Evolutionary conservation across 1,140 invertebrate species (phyloP), one percentile per base, ranked within the genome.

Genomic region (Lepeophtheirus salmonis): DNA sequence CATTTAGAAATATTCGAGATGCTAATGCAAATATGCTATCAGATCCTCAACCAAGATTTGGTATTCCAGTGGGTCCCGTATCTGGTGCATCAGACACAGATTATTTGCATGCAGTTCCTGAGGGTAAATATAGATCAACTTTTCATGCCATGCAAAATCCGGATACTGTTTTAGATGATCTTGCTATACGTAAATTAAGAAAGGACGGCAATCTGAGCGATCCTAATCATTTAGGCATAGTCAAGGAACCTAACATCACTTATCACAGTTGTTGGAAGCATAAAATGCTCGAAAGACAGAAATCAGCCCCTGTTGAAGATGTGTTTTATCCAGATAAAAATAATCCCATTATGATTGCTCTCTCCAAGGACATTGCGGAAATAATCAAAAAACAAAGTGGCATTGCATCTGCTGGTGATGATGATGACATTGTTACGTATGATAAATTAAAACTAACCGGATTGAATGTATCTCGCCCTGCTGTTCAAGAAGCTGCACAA

Each of bases 1-100:
- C 83, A 2, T 88, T 82, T 68, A 75, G 86, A 63, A 86, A 80
- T 64, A 79, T 86, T 56, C 80, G 80, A 66, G 78, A 83, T 67
- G 80, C 81, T 1, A 86, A 84, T 67, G 77, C 77, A 14, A 71
- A 81, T 21, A 83, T 80, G 67, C 76, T 83, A 1, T 65, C 77
- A 0, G 84, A 89, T 60, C 83, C 83, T 4, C 86, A 89, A 67
- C 86, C 85, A 21, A 85, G 84, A 0, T 90, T 91, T 70, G 87
- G 87, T 14, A 89, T 91, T 66, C 86, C 87, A 0, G 66, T 89
- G 10, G 83, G 83, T 3, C 86, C 84, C 6, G 77, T 87, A 3
- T 76, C 83, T 0, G 75, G 80, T 4, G 79, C 82, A 16, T 77
- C 85, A 0, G 78, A 81, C 53, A 83, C 78, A 63, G 85, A 90